Conservation (phyloP, 2,113 vertebrate genomes). For the Rhinoderma darwinii region DNA sequence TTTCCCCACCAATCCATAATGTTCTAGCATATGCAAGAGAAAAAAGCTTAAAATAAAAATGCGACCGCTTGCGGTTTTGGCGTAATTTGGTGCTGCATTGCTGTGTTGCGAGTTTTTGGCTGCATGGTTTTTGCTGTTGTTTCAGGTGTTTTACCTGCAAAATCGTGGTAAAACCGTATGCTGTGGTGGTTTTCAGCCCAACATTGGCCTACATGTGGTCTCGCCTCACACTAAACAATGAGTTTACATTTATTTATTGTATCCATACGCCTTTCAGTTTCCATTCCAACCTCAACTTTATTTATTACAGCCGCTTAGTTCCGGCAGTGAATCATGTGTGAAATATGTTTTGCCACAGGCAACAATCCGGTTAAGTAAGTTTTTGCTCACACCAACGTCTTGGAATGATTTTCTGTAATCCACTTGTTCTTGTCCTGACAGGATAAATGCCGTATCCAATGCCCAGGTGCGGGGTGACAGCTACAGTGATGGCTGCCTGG, state of each 20-base stretch:
- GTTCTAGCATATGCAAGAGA: too few species aligned
- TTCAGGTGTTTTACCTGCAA: too few species aligned
- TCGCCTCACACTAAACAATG: neutral
- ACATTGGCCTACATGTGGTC: neutral
- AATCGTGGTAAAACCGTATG: too few species aligned
- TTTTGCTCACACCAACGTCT: neutral
- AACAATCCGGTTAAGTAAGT: neutral
- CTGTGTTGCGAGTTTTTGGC: too few species aligned
- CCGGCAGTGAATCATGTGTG: neutral
- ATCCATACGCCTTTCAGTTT: neutral
- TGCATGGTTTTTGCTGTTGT: too few species aligned
- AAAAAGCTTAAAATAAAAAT: too few species aligned
- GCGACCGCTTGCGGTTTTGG: too few species aligned
- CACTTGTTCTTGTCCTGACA: slow-evolving; percentile 61
- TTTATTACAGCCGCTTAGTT: neutral
- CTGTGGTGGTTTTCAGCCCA: too few species aligned
- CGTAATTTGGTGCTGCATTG: too few species aligned
- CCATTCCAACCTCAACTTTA: neutral
- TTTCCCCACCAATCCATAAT: too few species aligned
- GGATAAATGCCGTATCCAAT: slow-evolving; percentile 94
- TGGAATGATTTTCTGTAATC: neutral
- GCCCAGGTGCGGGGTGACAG: slow-evolving; percentile 90
- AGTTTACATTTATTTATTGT: neutral
- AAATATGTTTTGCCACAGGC: neutral
- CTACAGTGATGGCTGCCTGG: slow-evolving; percentile 88